These are phyloP conservation scores for Calidris pugnax DNA, from an alignment of 2,113 vertebrate genomes.

Conservation along the genomic window DNA sequence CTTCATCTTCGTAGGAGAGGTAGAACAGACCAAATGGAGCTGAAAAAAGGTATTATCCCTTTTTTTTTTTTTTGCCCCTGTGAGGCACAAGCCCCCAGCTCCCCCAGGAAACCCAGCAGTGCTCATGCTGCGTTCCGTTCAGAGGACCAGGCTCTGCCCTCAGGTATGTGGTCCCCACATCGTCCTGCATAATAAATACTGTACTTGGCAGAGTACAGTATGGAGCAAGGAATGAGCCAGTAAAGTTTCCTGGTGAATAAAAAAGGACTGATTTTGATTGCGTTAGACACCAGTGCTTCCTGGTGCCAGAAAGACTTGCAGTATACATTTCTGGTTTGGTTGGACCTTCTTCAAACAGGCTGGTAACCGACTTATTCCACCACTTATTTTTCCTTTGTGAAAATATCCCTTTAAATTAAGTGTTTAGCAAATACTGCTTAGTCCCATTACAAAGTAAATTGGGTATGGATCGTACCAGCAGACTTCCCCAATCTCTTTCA, in stretches of 20 bases:
- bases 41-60: neutral
- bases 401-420: slow-evolving; percentile 40
- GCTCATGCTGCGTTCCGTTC: rapidly evolving
- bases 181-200: neutral
- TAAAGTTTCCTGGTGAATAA: slow-evolving; percentile 25
- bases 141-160: neutral
- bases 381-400: slow-evolving; percentile 26
- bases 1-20: neutral
- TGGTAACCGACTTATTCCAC: slow-evolving; percentile 34
- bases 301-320: neutral
- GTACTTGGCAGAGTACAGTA: neutral
- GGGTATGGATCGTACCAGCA: slow-evolving; percentile 10
- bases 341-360: slow-evolving; percentile 55
- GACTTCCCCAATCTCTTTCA: slow-evolving; percentile 35
- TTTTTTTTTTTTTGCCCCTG: neutral
- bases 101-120: neutral
- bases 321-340: slow-evolving; percentile 7
- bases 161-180: neutral
- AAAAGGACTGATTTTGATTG: slow-evolving; percentile 39
- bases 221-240: neutral
- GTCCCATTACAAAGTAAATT: slow-evolving; percentile 30
- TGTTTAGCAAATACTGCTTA: slow-evolving; percentile 49
- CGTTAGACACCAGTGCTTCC: slow-evolving; percentile 10
- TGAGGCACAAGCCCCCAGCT: neutral
- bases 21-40: neutral